These are phyloP conservation scores for Tupiocoris notatus DNA, from an alignment of 2,888 invertebrate species.

Conservation along the genomic window DNA sequence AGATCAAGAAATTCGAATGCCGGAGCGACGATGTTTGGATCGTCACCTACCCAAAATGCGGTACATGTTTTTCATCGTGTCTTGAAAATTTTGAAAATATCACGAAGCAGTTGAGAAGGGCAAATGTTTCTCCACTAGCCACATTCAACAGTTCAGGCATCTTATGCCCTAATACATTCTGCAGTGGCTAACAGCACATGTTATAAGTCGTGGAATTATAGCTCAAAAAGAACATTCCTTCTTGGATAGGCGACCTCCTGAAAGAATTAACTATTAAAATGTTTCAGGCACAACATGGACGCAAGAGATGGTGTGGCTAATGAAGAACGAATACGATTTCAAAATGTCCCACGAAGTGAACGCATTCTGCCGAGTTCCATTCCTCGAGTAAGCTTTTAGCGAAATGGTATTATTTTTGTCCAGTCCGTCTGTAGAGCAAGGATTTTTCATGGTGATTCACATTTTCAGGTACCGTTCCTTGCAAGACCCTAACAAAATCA, in stretches of 20 bases:
- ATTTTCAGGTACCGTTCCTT: constrained; percentile 16
- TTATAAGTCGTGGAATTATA: no score
- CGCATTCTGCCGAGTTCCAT: constrained; percentile 53
- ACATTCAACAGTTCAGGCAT: no score
- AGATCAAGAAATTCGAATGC: constrained; percentile 51
- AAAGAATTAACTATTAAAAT: no score
- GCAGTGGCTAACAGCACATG: no score
- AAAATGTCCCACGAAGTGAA: constrained; percentile 51
- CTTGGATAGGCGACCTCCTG: no score
- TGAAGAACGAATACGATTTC: constrained; percentile 53
- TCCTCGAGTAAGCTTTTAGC: constrained; percentile 52
- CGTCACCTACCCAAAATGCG: constrained; percentile 53
- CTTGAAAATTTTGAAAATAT: constrained; percentile 20
- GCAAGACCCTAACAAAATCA: not conserved
- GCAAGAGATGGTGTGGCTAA: constrained; percentile 57
- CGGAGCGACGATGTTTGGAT: constrained; percentile 53
- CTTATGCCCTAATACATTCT: no score
- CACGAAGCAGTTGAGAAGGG: no score
- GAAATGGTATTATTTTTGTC: no score
- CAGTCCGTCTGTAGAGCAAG: no score
- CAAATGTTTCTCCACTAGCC: no score
- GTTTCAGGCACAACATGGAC: constrained; percentile 55
- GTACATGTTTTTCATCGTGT: constrained; percentile 49
- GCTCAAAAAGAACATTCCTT: no score
- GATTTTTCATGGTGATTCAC: no score